These are phyloP conservation scores for Circaetus gallicus DNA, from an alignment of 2,113 vertebrate species.

Conservation along the genomic window DNA sequence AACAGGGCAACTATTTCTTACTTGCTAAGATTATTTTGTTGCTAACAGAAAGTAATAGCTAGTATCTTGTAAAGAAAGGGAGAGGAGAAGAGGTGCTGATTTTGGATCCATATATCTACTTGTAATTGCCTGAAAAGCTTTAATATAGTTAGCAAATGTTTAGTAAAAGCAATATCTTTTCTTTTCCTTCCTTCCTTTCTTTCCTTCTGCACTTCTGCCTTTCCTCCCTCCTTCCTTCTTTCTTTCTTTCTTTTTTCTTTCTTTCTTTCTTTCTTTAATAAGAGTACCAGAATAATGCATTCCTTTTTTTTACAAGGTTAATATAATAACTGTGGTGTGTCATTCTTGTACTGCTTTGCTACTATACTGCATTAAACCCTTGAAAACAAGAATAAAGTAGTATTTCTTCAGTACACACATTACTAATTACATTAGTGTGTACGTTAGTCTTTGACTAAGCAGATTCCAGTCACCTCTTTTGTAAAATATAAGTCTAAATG, in stretches of 20 bases:
- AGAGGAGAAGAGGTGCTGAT: background rate
- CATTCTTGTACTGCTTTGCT: background rate
- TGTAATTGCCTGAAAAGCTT: background rate
- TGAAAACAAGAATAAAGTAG: background rate
- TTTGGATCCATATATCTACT: background rate
- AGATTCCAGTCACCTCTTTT: background rate
- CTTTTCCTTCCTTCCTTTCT: background rate
- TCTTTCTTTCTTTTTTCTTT: background rate
- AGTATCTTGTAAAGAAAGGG: background rate
- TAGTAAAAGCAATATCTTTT: background rate
- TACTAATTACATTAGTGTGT: background rate
- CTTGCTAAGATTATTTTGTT: background rate
- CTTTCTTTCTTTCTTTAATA: background rate
- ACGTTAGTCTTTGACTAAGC: background rate
- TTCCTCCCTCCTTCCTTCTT: no score
- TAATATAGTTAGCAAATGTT: background rate
- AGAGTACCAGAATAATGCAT: background rate
- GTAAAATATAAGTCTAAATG: background rate
- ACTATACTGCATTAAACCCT: background rate
- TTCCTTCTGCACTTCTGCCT: no score
- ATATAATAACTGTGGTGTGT: background rate
- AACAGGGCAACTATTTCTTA: background rate
- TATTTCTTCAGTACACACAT: background rate
- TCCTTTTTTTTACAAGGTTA: background rate
- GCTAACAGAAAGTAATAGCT: background rate